These are phyloP conservation scores for Drosophila tripunctata DNA, from an alignment of 2,888 invertebrate genomes.

Conservation along the genomic window DNA sequence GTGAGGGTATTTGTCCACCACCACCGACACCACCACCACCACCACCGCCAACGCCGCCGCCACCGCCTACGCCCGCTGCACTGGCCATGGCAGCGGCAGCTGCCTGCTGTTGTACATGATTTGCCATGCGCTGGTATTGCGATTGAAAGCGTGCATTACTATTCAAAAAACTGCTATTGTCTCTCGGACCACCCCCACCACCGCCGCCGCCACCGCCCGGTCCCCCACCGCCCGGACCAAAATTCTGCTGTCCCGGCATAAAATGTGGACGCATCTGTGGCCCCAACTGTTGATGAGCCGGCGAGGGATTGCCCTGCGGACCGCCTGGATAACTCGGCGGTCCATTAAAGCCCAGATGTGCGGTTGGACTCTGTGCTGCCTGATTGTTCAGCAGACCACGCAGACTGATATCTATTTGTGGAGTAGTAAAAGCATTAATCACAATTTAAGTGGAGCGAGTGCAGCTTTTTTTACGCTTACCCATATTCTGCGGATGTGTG, in stretches of 20 bases:
- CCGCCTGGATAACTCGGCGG: constrained; percentile 83
- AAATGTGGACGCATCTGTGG: constrained; percentile 84
- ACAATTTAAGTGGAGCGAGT: not conserved
- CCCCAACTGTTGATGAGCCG: constrained; percentile 81
- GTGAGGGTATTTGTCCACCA: constrained; percentile 81
- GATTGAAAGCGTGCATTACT: constrained; percentile 83
- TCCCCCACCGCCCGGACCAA: constrained; percentile 80
- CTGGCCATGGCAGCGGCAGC: constrained; percentile 83
- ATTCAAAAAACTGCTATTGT: constrained; percentile 84
- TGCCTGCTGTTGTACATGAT: constrained; percentile 87
- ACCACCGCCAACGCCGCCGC: constrained; percentile 71
- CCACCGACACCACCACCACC: constrained; percentile 75
- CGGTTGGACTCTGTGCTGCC: constrained; percentile 83
- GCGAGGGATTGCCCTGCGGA: constrained; percentile 83
- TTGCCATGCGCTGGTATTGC: constrained; percentile 84
- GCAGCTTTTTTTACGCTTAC: constrained; percentile 63
- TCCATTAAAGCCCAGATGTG: constrained; percentile 83
- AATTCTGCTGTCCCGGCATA: constrained; percentile 84
- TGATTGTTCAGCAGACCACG: constrained; percentile 84
- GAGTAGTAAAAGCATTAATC: not conserved
- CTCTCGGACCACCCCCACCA: constrained; percentile 81
- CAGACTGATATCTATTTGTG: constrained; percentile 82
- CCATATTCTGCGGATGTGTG: constrained; percentile 88
- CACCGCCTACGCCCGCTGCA: constrained; percentile 71
- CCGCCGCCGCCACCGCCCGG: constrained; percentile 71